Evolutionary conservation across 2,888 invertebrate genomes (phyloP).

Genomic region (Nephrotoma flavescens): DNA sequence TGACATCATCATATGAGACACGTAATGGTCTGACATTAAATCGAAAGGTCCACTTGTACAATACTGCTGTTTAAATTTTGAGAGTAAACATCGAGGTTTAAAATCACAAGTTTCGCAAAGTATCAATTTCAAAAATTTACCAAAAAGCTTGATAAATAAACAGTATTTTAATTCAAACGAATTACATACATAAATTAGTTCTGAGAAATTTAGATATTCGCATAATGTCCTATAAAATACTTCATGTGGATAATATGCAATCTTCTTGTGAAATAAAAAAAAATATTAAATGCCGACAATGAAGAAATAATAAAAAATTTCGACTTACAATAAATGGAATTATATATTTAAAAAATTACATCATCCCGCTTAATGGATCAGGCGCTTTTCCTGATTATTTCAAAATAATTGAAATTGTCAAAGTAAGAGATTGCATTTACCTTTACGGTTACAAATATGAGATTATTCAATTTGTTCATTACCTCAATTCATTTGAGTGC

Average conservation of each 20-base stretch:
- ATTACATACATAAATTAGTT: background rate
- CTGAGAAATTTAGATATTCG: background rate
- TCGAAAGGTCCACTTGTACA: background rate
- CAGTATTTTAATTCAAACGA: background rate
- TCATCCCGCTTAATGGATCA: background rate
- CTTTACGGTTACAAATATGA: background rate
- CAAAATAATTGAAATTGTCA: background rate
- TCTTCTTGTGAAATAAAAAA: background rate
- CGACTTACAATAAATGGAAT: background rate
- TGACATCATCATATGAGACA: too few species aligned
- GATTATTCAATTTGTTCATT: background rate
- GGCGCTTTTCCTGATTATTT: background rate
- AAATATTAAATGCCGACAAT: too few species aligned
- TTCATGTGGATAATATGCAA: too few species aligned
- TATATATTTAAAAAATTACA: background rate
- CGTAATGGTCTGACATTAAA: background rate
- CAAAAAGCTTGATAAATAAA: background rate
- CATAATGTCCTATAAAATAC: too few species aligned
- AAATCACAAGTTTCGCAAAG: background rate
- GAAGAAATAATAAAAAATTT: too few species aligned
- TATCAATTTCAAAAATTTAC: background rate
- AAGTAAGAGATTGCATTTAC: background rate
- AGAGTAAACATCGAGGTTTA: background rate
- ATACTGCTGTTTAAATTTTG: background rate
- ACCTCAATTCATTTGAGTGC: background rate